A percentile compares a stretch with the other conserved stretches of the same genome.
Evolutionary conservation across 2,113 vertebrate genomes (phyloP).

Genomic region (Psilopogon haemacephalus): DNA sequence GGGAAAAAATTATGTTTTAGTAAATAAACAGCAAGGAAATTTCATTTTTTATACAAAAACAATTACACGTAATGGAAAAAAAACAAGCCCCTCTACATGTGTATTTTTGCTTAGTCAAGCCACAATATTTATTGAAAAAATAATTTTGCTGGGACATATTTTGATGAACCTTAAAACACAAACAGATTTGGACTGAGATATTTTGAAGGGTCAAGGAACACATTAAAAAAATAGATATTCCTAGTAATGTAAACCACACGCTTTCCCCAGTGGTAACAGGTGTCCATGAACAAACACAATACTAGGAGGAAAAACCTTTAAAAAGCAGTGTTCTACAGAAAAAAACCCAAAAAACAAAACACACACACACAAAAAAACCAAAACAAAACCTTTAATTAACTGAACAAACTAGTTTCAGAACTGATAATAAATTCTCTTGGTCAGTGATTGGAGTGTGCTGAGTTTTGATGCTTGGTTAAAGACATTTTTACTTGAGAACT

Average conservation of each 20-base stretch:
- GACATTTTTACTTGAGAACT: neutral
- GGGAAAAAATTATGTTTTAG: neutral
- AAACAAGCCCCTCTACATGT: neutral
- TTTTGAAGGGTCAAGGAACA: neutral
- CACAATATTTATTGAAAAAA: constrained; percentile 42
- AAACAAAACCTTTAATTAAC: neutral
- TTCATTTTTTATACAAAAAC: neutral
- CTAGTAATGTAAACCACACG: neutral
- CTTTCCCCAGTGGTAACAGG: neutral
- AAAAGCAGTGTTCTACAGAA: neutral
- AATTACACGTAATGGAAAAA: neutral
- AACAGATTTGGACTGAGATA: neutral
- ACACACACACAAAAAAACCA: no score
- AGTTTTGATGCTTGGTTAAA: neutral
- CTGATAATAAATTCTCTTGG: neutral
- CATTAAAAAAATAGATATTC: neutral
- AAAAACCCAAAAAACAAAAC: no score
- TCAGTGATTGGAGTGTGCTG: neutral
- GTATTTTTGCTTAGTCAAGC: constrained; percentile 15
- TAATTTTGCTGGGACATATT: constrained; percentile 38
- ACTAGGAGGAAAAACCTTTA: neutral
- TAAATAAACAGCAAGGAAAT: constrained; percentile 30
- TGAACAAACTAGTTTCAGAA: neutral
- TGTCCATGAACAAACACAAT: neutral
- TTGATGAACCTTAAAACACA: constrained; percentile 18